Evolutionary conservation across 1,140 invertebrate species (phyloP).

Genomic region (Brachionus calyciflorus): DNA sequence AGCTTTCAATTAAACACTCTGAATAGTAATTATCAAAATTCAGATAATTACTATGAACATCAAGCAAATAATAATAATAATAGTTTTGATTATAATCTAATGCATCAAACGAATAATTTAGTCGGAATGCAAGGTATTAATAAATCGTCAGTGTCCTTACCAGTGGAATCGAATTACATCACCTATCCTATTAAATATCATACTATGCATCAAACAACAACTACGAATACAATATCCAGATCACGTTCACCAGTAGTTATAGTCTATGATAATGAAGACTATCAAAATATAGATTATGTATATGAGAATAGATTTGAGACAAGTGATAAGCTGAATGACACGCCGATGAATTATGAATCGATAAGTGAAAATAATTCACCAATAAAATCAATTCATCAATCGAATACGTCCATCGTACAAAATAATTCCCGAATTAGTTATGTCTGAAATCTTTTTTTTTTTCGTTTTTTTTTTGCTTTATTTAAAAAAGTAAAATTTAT

Average conservation of each 20-base stretch:
- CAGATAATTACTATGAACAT: background rate
- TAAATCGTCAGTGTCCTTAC: constrained; percentile 4
- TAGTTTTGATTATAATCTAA: constrained; percentile 25
- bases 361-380: constrained; percentile 34
- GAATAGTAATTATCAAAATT: background rate
- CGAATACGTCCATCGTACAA: background rate
- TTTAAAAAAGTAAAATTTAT: background rate
- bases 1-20: constrained; percentile 1
- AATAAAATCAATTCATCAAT: background rate
- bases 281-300: background rate
- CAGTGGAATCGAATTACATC: background rate
- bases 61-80: background rate
- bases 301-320: background rate
- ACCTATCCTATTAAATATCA: background rate
- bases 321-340: constrained; percentile 17
- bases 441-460: constrained; percentile 17
- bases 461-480: background rate
- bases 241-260: constrained; percentile 33
- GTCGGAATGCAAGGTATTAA: constrained; percentile 24
- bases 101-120: background rate
- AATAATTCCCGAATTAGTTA: constrained; percentile 37
- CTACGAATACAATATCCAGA: background rate
- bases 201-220: background rate
- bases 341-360: constrained; percentile 8
- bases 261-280: constrained; percentile 43